These are phyloP conservation scores for Dione vanillae DNA, from an alignment of 2,888 invertebrate genomes.

Conservation along the genomic window DNA sequence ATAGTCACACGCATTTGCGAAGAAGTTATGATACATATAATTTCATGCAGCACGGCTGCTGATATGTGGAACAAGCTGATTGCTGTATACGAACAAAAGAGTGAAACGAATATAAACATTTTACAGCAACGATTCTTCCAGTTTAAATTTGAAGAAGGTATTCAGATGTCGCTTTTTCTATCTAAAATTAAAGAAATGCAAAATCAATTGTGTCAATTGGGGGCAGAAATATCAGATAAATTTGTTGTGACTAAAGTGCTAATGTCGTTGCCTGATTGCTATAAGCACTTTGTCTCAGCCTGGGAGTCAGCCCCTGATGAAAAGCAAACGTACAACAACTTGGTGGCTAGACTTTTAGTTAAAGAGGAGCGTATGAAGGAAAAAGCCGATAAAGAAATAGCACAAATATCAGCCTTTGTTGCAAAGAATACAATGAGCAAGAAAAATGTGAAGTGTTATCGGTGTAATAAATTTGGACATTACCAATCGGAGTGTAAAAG, in stretches of 20 bases:
- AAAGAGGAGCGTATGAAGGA: conserved; percentile 50
- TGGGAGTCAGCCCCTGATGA: conserved; percentile 52
- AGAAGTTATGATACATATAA: conserved; percentile 50
- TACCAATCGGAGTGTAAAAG: background rate
- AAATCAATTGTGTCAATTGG: conserved; percentile 51
- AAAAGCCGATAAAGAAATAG: conserved; percentile 30
- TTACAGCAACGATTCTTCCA: no score
- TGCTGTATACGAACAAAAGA: conserved; percentile 58
- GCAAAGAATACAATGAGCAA: background rate
- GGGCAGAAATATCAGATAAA: conserved; percentile 50
- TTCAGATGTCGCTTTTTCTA: conserved; percentile 50
- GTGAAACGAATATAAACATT: conserved; percentile 56
- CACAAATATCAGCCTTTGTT: conserved; percentile 9
- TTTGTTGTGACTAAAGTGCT: conserved; percentile 55
- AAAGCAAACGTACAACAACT: conserved; percentile 47
- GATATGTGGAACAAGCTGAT: conserved; percentile 50
- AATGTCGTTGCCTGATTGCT: conserved; percentile 54
- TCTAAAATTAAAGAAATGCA: conserved; percentile 52
- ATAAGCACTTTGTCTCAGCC: conserved; percentile 57
- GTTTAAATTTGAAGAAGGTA: conserved; percentile 49
- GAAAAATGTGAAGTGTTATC: background rate
- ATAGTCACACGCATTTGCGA: conserved; percentile 4
- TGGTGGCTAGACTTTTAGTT: conserved; percentile 48
- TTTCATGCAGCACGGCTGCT: conserved; percentile 31
- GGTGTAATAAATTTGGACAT: conserved; percentile 13